Conservation (phyloP, 2,797 vertebrate genomes). For the Avahi laniger region DNA sequence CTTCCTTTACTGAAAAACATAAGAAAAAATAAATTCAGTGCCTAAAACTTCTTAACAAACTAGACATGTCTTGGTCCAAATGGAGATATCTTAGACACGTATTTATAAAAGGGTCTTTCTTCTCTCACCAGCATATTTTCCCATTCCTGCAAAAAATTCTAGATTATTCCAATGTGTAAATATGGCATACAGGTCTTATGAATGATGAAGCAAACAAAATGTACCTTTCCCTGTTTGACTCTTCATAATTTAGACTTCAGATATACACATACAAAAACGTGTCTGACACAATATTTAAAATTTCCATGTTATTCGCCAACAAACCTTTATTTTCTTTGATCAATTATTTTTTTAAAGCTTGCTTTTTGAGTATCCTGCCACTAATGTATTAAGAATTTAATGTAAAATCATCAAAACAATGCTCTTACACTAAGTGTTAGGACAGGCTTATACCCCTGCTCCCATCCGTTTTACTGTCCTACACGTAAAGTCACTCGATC, state of each 20-base stretch:
- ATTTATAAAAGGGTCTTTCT: slow-evolving; percentile 8
- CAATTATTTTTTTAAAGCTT: not conserved
- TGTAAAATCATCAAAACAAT: not conserved
- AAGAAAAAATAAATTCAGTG: slow-evolving; percentile 73
- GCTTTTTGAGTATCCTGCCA: not conserved
- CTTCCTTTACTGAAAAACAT: slow-evolving; percentile 88
- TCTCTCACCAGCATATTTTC: slow-evolving; percentile 32
- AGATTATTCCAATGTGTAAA: slow-evolving; percentile 51
- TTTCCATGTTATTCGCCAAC: not conserved
- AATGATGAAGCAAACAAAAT: not conserved
- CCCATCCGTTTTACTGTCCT: not conserved
- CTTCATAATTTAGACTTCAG: not conserved
- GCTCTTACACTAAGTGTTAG: not conserved
- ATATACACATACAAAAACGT: not conserved
- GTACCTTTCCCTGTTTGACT: not conserved
- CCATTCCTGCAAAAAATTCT: slow-evolving; percentile 62
- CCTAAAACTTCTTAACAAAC: not conserved
- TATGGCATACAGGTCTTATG: not conserved
- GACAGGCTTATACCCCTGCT: accelerated
- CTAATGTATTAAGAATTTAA: not conserved
- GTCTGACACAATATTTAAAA: not conserved
- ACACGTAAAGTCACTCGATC: not conserved
- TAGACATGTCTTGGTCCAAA: not conserved
- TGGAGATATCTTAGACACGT: not conserved
- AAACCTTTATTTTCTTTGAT: not conserved